Evolutionary conservation across 2,888 invertebrate genomes (phyloP).

Genomic region (Eristalis arbustorum): DNA sequence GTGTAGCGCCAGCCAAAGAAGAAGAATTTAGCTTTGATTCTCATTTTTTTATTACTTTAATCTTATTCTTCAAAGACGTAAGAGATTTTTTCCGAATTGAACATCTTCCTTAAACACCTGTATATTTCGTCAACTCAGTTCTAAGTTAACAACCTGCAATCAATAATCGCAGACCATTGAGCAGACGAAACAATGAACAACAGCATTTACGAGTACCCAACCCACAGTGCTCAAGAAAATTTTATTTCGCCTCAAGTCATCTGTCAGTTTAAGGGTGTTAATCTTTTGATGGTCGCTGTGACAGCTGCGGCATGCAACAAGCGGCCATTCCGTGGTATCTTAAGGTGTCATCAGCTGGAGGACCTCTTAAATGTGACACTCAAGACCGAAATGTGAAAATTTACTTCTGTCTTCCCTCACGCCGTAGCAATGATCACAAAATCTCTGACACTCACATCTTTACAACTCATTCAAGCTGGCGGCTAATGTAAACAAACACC

Average conservation of each 20-base stretch:
- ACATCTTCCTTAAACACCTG: too few relatives aligned
- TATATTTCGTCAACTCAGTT: too few relatives aligned
- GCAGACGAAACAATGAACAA: neutral
- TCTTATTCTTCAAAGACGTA: too few relatives aligned
- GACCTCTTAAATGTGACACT: neutral
- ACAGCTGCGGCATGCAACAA: neutral
- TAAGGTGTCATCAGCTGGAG: neutral
- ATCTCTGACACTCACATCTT: neutral
- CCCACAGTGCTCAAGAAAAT: neutral
- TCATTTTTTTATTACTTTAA: too few relatives aligned
- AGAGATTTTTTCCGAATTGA: too few relatives aligned
- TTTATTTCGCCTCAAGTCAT: neutral
- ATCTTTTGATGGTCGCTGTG: neutral
- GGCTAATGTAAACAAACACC: neutral
- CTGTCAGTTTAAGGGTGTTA: neutral
- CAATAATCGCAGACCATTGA: neutral
- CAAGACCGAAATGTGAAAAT: neutral
- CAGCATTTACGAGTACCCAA: neutral
- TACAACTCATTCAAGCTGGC: neutral
- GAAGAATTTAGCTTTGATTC: too few relatives aligned
- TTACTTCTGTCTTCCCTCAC: too few relatives aligned
- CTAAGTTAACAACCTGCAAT: too few relatives aligned
- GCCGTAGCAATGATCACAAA: neutral
- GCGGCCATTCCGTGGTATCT: neutral
- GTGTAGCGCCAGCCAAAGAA: too few relatives aligned